Evolutionary conservation across 2,888 invertebrate genomes (phyloP).

Genomic region (Empis stercorea): DNA sequence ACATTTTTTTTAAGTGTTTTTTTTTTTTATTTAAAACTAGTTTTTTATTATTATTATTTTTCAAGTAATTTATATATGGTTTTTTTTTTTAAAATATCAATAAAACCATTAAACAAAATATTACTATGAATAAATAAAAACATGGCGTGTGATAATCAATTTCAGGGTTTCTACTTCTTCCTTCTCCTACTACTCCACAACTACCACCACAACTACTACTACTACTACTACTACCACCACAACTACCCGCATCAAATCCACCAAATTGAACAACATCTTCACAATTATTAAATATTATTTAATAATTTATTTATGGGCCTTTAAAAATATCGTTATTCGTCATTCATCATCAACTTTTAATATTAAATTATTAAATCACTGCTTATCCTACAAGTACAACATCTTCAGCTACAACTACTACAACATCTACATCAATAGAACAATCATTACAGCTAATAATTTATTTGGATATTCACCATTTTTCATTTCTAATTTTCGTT

Average conservation of each 20-base stretch:
- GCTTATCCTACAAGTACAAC: conserved; percentile 4
- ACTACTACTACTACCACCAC: conserved; percentile 8
- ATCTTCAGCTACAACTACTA: conserved; percentile 8
- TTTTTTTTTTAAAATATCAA: neutral
- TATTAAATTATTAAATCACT: conserved; percentile 1
- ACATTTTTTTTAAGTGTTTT: no score
- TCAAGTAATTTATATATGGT: neutral
- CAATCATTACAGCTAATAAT: conserved; percentile 4
- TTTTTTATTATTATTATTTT: no score
- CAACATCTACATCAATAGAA: conserved; percentile 3
- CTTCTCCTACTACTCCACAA: conserved; percentile 10
- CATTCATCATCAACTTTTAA: no score
- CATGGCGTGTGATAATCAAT: conserved; percentile 16
- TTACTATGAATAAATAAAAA: conserved; percentile 5
- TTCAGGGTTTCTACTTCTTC: conserved; percentile 16
- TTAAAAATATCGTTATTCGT: no score
- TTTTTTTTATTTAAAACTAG: no score
- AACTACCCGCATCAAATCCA: conserved; percentile 8
- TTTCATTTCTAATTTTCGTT: neutral
- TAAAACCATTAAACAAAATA: conserved; percentile 1
- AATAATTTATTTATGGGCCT: no score
- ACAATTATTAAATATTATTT: conserved; percentile 1
- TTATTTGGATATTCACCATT: neutral
- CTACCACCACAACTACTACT: neutral
- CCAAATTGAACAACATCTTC: conserved; percentile 7